Percentiles rank a stretch among this genome's conserved stretches.
Evolutionary conservation across 1,140 invertebrate genomes (phyloP).

Genomic region (Bombus huntii): DNA sequence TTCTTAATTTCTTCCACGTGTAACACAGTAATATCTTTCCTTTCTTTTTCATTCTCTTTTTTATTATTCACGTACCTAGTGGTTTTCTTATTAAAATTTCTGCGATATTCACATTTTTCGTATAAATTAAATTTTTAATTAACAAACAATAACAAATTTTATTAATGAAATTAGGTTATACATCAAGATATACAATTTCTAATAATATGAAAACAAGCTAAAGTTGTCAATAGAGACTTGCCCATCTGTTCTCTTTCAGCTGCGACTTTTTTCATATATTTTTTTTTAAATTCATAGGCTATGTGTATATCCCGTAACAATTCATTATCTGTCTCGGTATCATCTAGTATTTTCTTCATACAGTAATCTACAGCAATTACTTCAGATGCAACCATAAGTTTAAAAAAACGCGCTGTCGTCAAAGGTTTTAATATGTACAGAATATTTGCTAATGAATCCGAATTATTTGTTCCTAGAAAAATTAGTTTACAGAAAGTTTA

Average conservation of each 20-base stretch:
- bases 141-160: background rate
- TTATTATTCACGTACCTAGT: background rate
- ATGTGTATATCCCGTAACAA: background rate
- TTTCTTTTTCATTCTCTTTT: background rate
- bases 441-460: background rate
- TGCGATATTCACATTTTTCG: background rate
- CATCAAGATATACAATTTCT: too few species aligned
- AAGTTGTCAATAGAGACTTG: conserved; percentile 45
- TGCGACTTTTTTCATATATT: background rate
- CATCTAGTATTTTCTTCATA: background rate
- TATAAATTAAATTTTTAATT: background rate
- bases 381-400: background rate
- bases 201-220: conserved; percentile 23
- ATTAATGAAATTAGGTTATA: too few species aligned
- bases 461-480: background rate
- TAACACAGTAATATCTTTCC: too few species aligned
- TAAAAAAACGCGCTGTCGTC: conserved; percentile 5
- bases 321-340: background rate
- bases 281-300: background rate
- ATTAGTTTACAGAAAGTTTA: background rate
- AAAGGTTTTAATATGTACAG: conserved; percentile 11
- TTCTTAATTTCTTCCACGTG: too few species aligned
- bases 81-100: background rate
- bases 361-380: background rate
- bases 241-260: conserved; percentile 31